Evolutionary conservation across 2,113 vertebrate species (phyloP).

Genomic region (Cheirogaleus medius): DNA sequence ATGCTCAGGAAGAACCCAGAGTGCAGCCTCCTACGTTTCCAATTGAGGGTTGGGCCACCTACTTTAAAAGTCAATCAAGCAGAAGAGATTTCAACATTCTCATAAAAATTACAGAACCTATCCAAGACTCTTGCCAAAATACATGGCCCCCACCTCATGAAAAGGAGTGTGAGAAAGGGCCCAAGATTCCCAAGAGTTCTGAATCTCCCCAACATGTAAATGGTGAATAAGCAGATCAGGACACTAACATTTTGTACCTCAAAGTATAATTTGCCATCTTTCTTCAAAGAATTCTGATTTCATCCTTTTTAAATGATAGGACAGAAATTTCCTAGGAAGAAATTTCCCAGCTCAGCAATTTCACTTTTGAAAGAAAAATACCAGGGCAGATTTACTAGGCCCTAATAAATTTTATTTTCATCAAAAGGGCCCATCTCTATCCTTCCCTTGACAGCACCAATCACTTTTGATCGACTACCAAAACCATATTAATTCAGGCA

Average conservation of each 20-base stretch:
- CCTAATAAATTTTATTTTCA: background rate
- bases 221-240: background rate
- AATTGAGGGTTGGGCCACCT: background rate
- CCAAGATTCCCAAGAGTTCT: background rate
- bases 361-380: conserved; percentile 24
- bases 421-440: background rate
- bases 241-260: background rate
- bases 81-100: background rate
- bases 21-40: background rate
- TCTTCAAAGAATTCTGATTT: background rate
- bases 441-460: background rate
- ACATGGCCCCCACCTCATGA: background rate
- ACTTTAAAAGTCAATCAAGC: background rate
- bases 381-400: background rate
- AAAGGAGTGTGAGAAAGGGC: background rate
- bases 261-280: background rate
- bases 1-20: background rate
- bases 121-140: background rate
- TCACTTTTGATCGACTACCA: background rate
- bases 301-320: background rate
- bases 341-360: background rate
- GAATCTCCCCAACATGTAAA: background rate
- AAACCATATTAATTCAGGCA: background rate
- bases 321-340: background rate
- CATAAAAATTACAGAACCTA: background rate